phyloP scores from a whole-genome alignment of 1,140 invertebrate species.

The Heliconius hewitsoni region DNA sequence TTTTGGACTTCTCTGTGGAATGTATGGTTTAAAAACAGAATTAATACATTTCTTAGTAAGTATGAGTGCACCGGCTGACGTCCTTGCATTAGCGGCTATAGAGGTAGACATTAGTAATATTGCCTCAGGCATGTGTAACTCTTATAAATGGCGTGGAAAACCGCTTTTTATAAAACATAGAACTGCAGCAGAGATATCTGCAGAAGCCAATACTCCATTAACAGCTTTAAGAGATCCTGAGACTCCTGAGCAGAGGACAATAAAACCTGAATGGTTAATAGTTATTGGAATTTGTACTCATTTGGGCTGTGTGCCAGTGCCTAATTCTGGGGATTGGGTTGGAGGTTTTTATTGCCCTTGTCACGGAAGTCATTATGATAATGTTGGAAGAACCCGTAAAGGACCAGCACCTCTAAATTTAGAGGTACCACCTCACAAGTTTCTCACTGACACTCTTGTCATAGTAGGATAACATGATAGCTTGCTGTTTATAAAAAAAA shows the following conservation, averaged over 20 bases:
- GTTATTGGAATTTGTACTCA: conserved; percentile 95
- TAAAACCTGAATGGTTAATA: conserved; percentile 88
- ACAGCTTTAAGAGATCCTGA: conserved; percentile 88
- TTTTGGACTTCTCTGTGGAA: conserved; percentile 54
- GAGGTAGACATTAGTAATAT: conserved; percentile 65
- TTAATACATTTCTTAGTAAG: conserved; percentile 52
- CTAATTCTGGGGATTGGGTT: conserved; percentile 88
- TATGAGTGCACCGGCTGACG: conserved; percentile 64
- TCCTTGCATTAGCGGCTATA: conserved; percentile 61
- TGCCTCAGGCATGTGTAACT: conserved; percentile 77
- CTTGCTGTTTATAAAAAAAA: background rate
- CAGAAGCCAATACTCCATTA: conserved; percentile 84
- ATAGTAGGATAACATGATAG: conserved; percentile 53
- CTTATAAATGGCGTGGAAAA: conserved; percentile 92
- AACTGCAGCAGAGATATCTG: conserved; percentile 86
- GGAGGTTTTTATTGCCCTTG: conserved; percentile 95
- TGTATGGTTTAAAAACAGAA: conserved; percentile 55
- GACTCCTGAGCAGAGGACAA: conserved; percentile 85
- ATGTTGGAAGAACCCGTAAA: conserved; percentile 90
- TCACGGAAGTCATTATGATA: conserved; percentile 96
- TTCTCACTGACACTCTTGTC: conserved; percentile 58
- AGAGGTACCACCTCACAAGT: conserved; percentile 87
- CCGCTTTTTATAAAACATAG: conserved; percentile 91
- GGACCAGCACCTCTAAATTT: conserved; percentile 93
- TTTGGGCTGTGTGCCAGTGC: conserved; percentile 92